Evolutionary conservation across 1,140 invertebrate species (phyloP), one percentile per base, ranked within the genome.

Genomic region (Apocrypta bakeri): DNA sequence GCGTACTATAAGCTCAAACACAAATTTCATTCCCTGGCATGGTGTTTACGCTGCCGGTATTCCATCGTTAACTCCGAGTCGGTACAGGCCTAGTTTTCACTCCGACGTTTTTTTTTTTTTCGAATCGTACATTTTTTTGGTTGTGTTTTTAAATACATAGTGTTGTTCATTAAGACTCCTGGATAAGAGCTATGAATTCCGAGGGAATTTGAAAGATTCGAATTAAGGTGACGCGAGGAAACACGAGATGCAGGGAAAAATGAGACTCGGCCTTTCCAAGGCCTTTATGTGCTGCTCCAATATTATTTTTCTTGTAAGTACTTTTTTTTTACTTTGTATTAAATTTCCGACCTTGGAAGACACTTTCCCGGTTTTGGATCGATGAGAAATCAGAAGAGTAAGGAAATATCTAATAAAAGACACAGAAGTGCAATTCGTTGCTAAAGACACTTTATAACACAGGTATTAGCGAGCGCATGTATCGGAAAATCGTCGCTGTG

Each of bases 201-300:
- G 72, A 2, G 17, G 27, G 21, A 1, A 11, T n/a, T 71, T 31
- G 29, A 33, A 71, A n/a, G n/a, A 21, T 33, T 33, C 2, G 31
- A 29, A 12, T 33, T 17, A 17, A 24, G 24, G 27, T 4, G 66
- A 40, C 33, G 24, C 21, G n/a, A n/a, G n/a, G 9, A 25, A 24
- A n/a, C 11, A 31, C 8, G 79, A 56, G 27, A 91, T 90, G 90
- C 82, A 86, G 81, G 74, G 85, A 37, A 73, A 85, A 83, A 84
- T 85, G 64, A 56, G 31, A 21, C 81, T 90, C 14, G 86, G 82
- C 4, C 72, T 88, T 64, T 87, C 89, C 12, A 90, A 87, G 80
- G 87, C 87, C 24, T 92, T 91, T 73, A 88, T 92, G 81, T 92
- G 90, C 66, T 92, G 90, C 63, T 88, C 90, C 66, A 92, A 92